Evolutionary conservation across 2,113 vertebrate species (phyloP), one percentile per base, ranked within the genome.

Genomic region (Silurus glanis): DNA sequence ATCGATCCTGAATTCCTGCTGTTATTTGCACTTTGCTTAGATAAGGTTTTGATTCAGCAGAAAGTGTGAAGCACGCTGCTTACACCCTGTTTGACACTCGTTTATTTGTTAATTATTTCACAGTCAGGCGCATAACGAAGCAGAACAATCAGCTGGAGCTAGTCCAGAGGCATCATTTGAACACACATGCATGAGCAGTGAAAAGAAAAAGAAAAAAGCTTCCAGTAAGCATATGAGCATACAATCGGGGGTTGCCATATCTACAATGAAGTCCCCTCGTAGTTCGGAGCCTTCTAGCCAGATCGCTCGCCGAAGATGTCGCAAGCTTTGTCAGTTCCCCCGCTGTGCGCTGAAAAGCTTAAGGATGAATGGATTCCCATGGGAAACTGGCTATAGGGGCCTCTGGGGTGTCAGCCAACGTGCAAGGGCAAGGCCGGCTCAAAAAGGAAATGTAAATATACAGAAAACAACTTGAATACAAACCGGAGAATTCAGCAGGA

Each of bases 241-340:
- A n/a, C 62, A 53, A 82, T 21, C 1, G 37, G 9, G 45, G 9
- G 45, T 49, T 21, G 12, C 45, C 45, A 3, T 49, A 76, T n/a
- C 16, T 59, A 45, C 9, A 45, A 37, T 45, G 12, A 37, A 21
- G n/a, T 0, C 2, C 28, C 37, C 37, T 37, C 37, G 37, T 37
- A 37, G 37, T 37, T 37, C 2, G 37, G 37, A 37, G 37, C 37
- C 83, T 53, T 53, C 17, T 55, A 78, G 84, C n/a, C 84, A 79
- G 45, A 19, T 28, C 6, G 75, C 47, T 53, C 19, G 14, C 49
- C 67, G 56, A 58, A 89, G 81, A 85, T 88, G 78, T 91, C 83
- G 82, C 91, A 89, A 92, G 90, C 91, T 89, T 88, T 90, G 87
- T 83, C 91, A 64, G 89, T 92, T 93, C 91, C 89, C 37, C 89